Conservation (phyloP, 2,113 vertebrate genomes). For the Fukomys damarensis region DNA sequence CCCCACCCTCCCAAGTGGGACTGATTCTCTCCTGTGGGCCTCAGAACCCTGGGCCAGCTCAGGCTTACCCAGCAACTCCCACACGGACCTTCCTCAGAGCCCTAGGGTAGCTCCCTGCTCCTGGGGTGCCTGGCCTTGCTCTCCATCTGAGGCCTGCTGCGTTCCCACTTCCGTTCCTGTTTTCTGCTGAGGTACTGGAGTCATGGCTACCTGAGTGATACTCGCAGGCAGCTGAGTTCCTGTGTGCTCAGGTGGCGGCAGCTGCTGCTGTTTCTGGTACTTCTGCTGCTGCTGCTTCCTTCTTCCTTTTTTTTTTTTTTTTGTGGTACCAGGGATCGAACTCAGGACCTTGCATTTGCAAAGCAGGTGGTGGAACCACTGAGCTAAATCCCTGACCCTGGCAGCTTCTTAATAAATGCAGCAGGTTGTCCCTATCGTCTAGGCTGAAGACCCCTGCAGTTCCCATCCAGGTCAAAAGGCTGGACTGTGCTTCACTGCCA, state of each 20-base stretch:
- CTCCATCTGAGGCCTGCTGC: not conserved
- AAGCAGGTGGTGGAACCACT: too few species aligned
- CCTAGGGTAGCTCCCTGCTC: not conserved
- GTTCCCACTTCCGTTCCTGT: not conserved
- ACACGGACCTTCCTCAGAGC: not conserved
- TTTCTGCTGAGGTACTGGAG: not conserved
- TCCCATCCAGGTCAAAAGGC: too few species aligned
- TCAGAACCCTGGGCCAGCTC: not conserved
- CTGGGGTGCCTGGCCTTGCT: not conserved
- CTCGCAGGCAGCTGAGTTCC: not conserved
- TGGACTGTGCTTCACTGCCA: too few species aligned
- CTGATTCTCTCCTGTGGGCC: too few species aligned
- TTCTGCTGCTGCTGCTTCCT: too few species aligned
- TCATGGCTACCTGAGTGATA: too few species aligned
- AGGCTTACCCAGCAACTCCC: not conserved
- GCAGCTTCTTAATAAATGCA: not conserved
- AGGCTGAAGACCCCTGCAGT: not conserved
- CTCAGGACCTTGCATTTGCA: too few species aligned
- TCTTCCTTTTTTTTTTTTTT: too few species aligned
- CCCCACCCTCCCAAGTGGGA: not conserved
- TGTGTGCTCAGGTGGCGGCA: too few species aligned
- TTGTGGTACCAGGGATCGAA: too few species aligned
- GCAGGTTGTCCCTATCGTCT: not conserved
- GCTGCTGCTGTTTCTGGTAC: too few species aligned
- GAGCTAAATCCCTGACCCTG: too few species aligned